Percentiles rank a stretch among this genome's conserved stretches.
Conservation (phyloP, 1,140 invertebrate genomes). For the Drosophila burlai region DNA sequence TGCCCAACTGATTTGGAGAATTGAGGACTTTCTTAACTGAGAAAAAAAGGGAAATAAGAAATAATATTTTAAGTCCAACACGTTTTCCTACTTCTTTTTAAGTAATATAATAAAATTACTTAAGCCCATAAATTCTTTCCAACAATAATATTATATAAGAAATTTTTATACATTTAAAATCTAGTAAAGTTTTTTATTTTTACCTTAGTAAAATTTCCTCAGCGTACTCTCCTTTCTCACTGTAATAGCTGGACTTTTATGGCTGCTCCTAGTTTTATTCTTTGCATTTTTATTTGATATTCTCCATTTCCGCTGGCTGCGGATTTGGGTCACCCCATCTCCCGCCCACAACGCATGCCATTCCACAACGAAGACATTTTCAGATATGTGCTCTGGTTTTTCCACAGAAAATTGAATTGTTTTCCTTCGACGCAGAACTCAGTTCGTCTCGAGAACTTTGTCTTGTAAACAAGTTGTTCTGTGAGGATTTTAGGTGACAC, state of each 20-base stretch:
- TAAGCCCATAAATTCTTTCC: not conserved
- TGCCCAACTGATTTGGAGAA: constrained; percentile 71
- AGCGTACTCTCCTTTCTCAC: not conserved
- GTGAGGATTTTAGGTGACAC: constrained; percentile 44
- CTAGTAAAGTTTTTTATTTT: not conserved
- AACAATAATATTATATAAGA: not conserved
- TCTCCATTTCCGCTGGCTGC: constrained; percentile 49
- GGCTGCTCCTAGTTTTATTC: constrained; percentile 48
- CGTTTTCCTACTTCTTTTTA: no score
- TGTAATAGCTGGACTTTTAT: constrained; percentile 54
- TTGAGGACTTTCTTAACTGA: constrained; percentile 15
- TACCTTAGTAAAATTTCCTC: not conserved
- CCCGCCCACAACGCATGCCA: constrained; percentile 47
- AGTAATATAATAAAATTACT: no score
- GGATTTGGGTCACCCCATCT: constrained; percentile 73
- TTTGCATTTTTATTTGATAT: constrained; percentile 73
- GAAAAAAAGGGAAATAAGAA: not conserved
- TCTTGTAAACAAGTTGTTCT: constrained; percentile 73
- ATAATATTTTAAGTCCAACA: no score
- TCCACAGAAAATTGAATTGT: constrained; percentile 78
- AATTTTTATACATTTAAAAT: not conserved
- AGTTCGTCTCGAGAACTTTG: constrained; percentile 45
- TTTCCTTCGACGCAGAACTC: constrained; percentile 65
- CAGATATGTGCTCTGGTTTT: constrained; percentile 61
- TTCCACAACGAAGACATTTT: constrained; percentile 54